A percentile compares a stretch with the other conserved stretches of the same genome.
phyloP scores from a whole-genome alignment of 2,888 invertebrate genomes.

The Caenorhabditis angaria region DNA sequence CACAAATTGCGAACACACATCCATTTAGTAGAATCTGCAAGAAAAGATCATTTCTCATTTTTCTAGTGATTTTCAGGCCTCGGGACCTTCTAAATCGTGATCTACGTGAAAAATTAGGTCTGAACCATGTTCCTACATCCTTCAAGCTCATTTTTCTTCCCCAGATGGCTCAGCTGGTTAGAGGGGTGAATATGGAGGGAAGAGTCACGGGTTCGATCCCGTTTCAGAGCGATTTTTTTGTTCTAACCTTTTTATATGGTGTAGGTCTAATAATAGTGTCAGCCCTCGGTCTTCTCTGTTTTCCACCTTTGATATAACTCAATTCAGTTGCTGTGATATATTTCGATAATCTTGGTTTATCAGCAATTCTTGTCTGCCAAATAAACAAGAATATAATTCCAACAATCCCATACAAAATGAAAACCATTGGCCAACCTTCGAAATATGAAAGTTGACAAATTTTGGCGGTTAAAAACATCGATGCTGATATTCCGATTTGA shows the following conservation, averaged over 20 bases:
- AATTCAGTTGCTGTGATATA: conserved; percentile 63
- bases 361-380: conserved; percentile 57
- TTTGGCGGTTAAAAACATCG: conserved; percentile 66
- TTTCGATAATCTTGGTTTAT: conserved; percentile 60
- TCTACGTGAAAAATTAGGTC: no score
- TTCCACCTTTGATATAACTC: conserved; percentile 46
- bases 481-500: conserved; percentile 60
- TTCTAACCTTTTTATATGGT: conserved; percentile 63
- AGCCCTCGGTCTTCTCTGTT: conserved; percentile 33
- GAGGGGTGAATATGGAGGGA: no score
- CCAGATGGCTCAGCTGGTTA: no score
- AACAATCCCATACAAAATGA: conserved; percentile 60
- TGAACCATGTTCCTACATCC: no score
- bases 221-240: no score
- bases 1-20: conserved; percentile 63
- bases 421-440: conserved; percentile 66
- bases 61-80: no score
- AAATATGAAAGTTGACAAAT: conserved; percentile 56
- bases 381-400: conserved; percentile 49
- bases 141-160: no score
- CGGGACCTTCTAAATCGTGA: no score
- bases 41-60: no score
- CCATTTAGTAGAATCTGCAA: conserved; percentile 61
- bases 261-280: conserved; percentile 49
- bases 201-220: no score